Evolutionary conservation across 2,113 vertebrate species (phyloP), one percentile per base, ranked within the genome.

Genomic region (Psettodes erumei): DNA sequence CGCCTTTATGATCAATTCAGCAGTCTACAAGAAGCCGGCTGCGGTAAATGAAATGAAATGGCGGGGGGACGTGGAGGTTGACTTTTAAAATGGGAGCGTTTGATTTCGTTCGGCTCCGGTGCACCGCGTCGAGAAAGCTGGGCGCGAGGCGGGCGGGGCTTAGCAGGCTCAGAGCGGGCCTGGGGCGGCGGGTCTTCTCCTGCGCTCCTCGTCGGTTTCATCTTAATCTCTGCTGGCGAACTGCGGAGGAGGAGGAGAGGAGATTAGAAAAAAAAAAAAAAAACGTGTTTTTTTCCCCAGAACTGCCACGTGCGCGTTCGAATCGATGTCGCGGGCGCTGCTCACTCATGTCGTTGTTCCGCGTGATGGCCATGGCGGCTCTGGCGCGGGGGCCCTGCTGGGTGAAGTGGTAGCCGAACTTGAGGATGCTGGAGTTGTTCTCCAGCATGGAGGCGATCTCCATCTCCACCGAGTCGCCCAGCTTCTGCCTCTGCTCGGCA

Each of bases 361-460:
- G 92, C 27, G 97, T 98, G 89, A 99, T 95, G 71, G 97, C 96
- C 6, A 95, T 95, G 75, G 95, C 95, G 0, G 97, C 97, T 11
- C 97, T 92, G 74, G 97, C 95, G 0, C 97, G 95, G 0, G 97
- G 97, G 2, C 97, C 97, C 75, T 99, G 97, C 92, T 97, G 97
- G 3, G 94, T 97, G 90, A 99, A 99, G 84, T 98, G 96, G 90
- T 98, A 98, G 3, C 97, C 96, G 0, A 99, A 95, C 42, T 95
- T 96, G 3, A 96, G 80, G 8, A 99, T 95, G 37, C 95, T 95
- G 43, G 96, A 94, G 68, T 97, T 97, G 68, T 94, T 96, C 89
- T 99, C 97, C 76, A 99, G 82, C 95, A 97, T 95, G 12, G 94
- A 82, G 19, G 97, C 97, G 88, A 99, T 98, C 91, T 98, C 96